These are phyloP conservation scores for Ophiothrix spiculata DNA, from an alignment of 35 echinoderm and acorn worm genomes.

Conservation along the genomic window DNA sequence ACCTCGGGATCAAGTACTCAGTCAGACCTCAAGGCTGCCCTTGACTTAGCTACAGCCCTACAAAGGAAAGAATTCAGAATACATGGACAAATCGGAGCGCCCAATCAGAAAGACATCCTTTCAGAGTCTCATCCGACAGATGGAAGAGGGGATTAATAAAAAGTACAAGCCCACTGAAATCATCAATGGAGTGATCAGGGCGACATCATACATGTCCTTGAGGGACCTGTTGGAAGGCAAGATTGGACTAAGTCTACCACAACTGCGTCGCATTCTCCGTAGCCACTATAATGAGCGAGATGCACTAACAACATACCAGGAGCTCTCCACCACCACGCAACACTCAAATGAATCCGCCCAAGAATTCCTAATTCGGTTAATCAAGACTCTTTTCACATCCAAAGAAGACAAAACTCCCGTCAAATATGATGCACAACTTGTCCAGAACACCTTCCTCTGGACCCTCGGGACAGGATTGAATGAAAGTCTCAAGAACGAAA, in stretches of 20 bases:
- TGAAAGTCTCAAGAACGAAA: no score
- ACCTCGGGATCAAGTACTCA: no score
- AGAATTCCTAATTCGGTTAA: slow-evolving; percentile 15
- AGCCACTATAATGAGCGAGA: slow-evolving; percentile 25
- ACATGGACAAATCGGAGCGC: slow-evolving; percentile 27
- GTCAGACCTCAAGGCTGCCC: no score
- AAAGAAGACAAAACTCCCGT: slow-evolving; percentile 5
- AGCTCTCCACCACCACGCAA: slow-evolving; percentile 7
- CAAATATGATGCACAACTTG: slow-evolving; percentile 6
- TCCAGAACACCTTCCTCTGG: slow-evolving; percentile 35
- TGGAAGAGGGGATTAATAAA: slow-evolving; percentile 11
- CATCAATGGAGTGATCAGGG: not conserved
- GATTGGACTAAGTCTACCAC: not conserved
- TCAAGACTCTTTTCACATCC: not conserved
- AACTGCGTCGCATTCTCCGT: slow-evolving; percentile 4
- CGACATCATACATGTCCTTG: not conserved
- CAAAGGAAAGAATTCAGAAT: no score
- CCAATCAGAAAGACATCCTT: slow-evolving; percentile 23
- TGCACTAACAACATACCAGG: slow-evolving; percentile 6
- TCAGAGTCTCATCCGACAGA: slow-evolving; percentile 15
- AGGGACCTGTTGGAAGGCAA: slow-evolving; percentile 8
- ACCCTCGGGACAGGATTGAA: slow-evolving; percentile 34
- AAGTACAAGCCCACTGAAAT: not conserved
- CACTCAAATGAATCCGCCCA: slow-evolving; percentile 10
- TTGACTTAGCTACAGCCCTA: not conserved